phyloP scores from a whole-genome alignment of 2,113 vertebrate species.

The Passer domesticus region DNA sequence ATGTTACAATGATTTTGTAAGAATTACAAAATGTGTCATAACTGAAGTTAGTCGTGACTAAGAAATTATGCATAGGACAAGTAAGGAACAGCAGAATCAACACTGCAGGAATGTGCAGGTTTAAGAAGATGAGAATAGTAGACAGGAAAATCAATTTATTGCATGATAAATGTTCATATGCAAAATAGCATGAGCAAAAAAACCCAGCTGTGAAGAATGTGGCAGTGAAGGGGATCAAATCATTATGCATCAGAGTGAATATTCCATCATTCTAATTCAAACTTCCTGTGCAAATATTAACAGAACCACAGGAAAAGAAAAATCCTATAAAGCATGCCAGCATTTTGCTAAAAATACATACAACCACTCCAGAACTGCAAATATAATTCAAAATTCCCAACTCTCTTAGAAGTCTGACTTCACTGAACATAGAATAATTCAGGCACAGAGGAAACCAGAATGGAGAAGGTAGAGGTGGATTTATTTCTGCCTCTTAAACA shows the following conservation, averaged over 20 bases:
- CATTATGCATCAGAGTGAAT: not conserved
- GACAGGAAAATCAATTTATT: constrained; percentile 27
- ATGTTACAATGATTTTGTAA: not conserved
- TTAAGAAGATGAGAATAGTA: not conserved
- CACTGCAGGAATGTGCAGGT: not conserved
- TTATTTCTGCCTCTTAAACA: not conserved
- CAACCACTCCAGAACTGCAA: not conserved
- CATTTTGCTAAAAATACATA: not conserved
- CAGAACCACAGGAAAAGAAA: not conserved
- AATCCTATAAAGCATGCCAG: not conserved
- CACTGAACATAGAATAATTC: not conserved
- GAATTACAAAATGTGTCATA: not conserved
- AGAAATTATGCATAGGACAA: not conserved
- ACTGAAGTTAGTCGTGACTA: not conserved
- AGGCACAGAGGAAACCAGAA: not conserved
- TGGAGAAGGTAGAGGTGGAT: not conserved
- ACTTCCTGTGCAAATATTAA: constrained; percentile 2
- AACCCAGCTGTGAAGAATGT: not conserved
- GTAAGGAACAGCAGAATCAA: not conserved
- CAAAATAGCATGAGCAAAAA: not conserved
- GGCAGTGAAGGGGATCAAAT: not conserved
- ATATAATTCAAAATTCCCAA: not conserved
- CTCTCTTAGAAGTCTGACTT: not conserved
- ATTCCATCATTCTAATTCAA: constrained; percentile 13
- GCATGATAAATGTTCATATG: not conserved